Percentiles rank a stretch among this genome's conserved stretches.
These are phyloP conservation scores for Melanotaenia boesemani DNA, from an alignment of 2,797 vertebrate genomes.

Conservation along the genomic window DNA sequence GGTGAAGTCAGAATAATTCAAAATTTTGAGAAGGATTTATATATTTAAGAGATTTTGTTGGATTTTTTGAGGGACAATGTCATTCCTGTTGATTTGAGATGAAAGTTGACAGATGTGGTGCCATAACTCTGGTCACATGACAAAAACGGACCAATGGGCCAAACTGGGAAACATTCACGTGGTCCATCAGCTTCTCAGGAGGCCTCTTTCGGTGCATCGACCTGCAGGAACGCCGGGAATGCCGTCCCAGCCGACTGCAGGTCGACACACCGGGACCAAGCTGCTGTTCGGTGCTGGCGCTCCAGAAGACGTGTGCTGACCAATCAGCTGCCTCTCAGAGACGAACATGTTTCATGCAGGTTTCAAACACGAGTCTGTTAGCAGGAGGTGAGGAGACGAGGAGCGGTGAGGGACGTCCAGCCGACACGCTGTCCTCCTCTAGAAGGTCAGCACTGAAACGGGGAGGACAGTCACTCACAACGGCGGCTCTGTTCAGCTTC, in stretches of 20 bases:
- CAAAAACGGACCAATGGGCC: not conserved
- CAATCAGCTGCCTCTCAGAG: slow-evolving; percentile 6
- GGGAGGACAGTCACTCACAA: slow-evolving; percentile 59
- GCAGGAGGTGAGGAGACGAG: slow-evolving; percentile 50
- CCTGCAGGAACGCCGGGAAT: not conserved
- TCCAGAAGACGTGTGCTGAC: not conserved
- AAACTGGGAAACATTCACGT: slow-evolving; percentile 11
- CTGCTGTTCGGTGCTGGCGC: no score
- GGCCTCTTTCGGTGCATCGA: slow-evolving; percentile 2
- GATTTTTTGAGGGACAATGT: not conserved
- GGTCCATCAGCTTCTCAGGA: slow-evolving; percentile 7
- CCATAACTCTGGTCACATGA: not conserved
- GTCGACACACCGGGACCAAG: slow-evolving; percentile 9
- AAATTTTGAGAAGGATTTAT: not conserved
- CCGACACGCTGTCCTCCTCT: slow-evolving; percentile 39
- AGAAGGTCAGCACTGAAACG: slow-evolving; percentile 76
- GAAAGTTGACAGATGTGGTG: not conserved
- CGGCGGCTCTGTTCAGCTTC: slow-evolving; percentile 23
- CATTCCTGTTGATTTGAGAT: not conserved
- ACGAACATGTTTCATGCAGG: slow-evolving; percentile 54
- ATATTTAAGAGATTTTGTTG: not conserved
- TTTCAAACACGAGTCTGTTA: slow-evolving; percentile 35
- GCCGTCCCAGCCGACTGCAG: not conserved
- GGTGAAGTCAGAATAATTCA: not conserved
- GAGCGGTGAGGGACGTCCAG: slow-evolving; percentile 33